These are phyloP conservation scores for Crocidura indochinensis DNA, from an alignment of 2,797 vertebrate genomes.

Conservation along the genomic window DNA sequence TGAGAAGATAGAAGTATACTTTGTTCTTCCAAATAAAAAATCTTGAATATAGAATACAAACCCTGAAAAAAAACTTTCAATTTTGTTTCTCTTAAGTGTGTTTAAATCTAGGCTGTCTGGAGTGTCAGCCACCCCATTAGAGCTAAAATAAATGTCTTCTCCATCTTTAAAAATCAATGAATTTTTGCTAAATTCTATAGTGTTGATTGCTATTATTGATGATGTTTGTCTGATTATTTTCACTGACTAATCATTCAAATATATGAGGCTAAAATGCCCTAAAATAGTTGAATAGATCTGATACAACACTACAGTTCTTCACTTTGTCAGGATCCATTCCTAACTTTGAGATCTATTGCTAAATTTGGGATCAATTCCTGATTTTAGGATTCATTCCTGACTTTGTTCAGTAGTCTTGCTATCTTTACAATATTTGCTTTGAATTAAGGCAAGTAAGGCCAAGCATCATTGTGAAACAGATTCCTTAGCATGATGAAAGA, in stretches of 20 bases:
- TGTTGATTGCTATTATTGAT: no score
- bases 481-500: not conserved
- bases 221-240: not conserved
- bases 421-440: not conserved
- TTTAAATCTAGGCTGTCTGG: not conserved
- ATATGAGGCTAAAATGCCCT: not conserved
- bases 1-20: not conserved
- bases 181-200: not conserved
- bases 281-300: not conserved
- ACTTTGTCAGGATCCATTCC: no score
- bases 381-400: not conserved
- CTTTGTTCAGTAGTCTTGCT: not conserved
- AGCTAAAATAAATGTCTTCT: not conserved
- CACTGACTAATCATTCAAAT: constrained; percentile 35
- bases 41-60: not conserved
- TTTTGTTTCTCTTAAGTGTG: not conserved
- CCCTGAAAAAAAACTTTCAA: not conserved
- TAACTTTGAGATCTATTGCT: no score
- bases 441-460: not conserved
- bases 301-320: no score
- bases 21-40: not conserved
- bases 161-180: not conserved
- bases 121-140: not conserved
- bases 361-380: no score
- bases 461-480: not conserved